phyloP scores from a whole-genome alignment of 2,888 invertebrate genomes.

The Charanyca ferruginea region DNA sequence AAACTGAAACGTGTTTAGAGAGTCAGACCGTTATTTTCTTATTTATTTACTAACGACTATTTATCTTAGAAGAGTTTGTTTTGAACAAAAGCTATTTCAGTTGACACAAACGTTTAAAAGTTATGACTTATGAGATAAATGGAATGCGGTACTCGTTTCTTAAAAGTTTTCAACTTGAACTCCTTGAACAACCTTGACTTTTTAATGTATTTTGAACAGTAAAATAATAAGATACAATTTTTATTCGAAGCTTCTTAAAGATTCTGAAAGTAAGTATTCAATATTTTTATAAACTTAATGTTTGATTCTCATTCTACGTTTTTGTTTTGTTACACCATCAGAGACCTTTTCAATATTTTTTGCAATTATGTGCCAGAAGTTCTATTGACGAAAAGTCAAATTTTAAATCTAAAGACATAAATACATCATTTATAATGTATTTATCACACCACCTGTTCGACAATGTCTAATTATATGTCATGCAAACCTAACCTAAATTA shows the following conservation, averaged over 20 bases:
- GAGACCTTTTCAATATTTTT: too few relatives aligned
- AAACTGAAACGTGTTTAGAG: conserved; percentile 16
- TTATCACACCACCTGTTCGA: too few relatives aligned
- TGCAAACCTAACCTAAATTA: too few relatives aligned
- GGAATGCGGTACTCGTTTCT: conserved; percentile 22
- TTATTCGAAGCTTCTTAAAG: background rate
- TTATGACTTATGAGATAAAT: conserved; percentile 37
- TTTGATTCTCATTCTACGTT: too few relatives aligned
- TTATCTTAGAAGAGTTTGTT: conserved; percentile 45
- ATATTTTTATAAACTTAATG: too few relatives aligned
- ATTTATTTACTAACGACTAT: conserved; percentile 38
- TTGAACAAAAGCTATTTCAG: conserved; percentile 37
- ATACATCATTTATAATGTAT: too few relatives aligned
- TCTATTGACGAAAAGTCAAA: too few relatives aligned
- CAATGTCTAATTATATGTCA: too few relatives aligned
- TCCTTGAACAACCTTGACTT: background rate
- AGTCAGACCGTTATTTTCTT: conserved; percentile 23
- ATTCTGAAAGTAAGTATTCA: too few relatives aligned
- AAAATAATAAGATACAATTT: background rate
- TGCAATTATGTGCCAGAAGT: too few relatives aligned
- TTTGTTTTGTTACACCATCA: too few relatives aligned
- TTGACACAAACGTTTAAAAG: conserved; percentile 27
- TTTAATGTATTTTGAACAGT: background rate
- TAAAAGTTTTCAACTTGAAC: conserved; percentile 17
- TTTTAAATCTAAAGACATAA: too few relatives aligned